Percentiles rank a stretch among this genome's conserved stretches.
phyloP scores from a whole-genome alignment of 2,113 vertebrate species.

The Anas platyrhynchos region DNA sequence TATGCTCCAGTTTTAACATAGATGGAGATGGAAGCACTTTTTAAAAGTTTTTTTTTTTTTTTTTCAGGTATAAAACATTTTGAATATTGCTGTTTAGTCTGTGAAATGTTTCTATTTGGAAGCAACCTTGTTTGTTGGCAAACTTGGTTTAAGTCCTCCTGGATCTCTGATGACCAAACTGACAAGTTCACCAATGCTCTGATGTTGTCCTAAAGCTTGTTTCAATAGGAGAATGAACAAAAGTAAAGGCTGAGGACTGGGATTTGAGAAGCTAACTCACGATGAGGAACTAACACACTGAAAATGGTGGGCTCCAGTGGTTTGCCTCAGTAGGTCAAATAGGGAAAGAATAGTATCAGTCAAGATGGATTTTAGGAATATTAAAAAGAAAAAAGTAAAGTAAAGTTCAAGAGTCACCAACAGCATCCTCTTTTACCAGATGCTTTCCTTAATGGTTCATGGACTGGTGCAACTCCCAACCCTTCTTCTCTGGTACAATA shows the following conservation, averaged over 20 bases:
- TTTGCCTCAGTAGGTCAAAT: background rate
- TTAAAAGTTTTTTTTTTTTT: too few species aligned
- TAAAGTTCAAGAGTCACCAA: background rate
- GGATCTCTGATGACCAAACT: background rate
- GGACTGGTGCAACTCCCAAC: background rate
- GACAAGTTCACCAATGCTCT: fast-evolving
- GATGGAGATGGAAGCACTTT: background rate
- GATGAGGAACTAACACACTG: background rate
- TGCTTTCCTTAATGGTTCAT: background rate
- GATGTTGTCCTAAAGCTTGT: background rate
- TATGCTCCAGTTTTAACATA: background rate
- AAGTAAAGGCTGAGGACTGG: background rate
- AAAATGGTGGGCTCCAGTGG: background rate
- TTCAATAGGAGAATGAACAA: background rate
- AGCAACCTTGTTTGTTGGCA: background rate
- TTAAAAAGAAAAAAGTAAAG: background rate
- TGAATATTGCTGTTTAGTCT: slow-evolving; percentile 21
- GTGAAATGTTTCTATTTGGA: background rate
- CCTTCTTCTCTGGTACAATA: background rate
- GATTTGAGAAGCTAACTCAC: background rate
- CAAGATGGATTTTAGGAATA: background rate
- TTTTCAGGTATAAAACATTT: background rate
- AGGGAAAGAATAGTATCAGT: background rate
- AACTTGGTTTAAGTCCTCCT: slow-evolving; percentile 20
- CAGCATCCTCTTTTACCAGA: background rate